Evolutionary conservation across 2,888 invertebrate genomes (phyloP), one percentile per base, ranked within the genome.

Genomic region (Lycia hirtaria): DNA sequence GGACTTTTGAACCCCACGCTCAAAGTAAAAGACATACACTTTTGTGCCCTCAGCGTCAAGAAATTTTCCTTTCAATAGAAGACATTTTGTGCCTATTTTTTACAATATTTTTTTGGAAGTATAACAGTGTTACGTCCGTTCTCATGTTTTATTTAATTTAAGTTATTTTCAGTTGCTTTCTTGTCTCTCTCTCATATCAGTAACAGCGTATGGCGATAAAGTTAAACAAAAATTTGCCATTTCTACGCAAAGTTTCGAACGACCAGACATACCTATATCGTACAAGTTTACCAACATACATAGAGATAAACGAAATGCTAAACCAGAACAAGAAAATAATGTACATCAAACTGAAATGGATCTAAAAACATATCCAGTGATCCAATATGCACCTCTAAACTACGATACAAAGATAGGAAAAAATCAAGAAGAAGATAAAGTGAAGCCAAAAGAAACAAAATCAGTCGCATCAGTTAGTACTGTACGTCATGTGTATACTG

Each of bases 211-310:
- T 15, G 56, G 64, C 40, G 40, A 28, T 0, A 37, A 58, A 7
- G 14, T 14, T 0, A 19, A 41, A 19, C 30, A 60, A 32, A 41
- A 52, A 12, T 60, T 64, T 44, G 76, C 75, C 0, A 60, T 65
- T 14, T 77, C 76, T 10, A 66, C 72, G 2, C 72, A 75, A 43
- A 76, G 64, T 10, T 75, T 67, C 24, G 59, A 69, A 12, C 66
- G 75, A 6, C 67, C 71, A 3, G 76, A 78, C 57, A 65, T 73
- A 0, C 77, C 79, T 1, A 15, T 75, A 10, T 70, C 73, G 4
- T 74, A 78, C 33, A 64, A 72, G 51, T 74, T 67, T 41, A 73
- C 56, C 19, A 38, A 73, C 12, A 48, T 71, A 4, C 73, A 75
- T 38, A 32, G 64, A 5, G 71, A 76, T 17, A 54, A 68, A 1